A percentile compares a stretch with the other conserved stretches of the same genome.
Evolutionary conservation across 1,140 invertebrate species (phyloP).

Genomic region (Euura saliciscinereae): DNA sequence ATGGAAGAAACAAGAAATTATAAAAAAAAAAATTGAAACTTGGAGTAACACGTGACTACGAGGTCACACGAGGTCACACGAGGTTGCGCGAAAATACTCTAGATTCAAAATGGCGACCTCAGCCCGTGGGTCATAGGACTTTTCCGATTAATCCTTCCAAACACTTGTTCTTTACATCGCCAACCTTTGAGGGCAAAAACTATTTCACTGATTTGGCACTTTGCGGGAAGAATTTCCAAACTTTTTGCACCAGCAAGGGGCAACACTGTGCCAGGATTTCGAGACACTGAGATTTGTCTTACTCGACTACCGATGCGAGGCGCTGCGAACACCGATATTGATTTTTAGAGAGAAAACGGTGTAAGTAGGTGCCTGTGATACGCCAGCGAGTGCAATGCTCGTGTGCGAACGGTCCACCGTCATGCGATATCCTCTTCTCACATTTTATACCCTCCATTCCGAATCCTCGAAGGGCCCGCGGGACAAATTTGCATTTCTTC

Average conservation of each 20-base stretch:
- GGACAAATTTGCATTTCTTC: too few species aligned
- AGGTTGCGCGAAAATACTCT: conserved; percentile 22
- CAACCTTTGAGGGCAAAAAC: neutral
- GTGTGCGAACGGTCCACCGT: neutral
- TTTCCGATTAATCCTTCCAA: conserved; percentile 2
- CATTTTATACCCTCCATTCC: too few species aligned
- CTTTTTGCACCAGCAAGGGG: conserved; percentile 10
- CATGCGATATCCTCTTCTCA: too few species aligned
- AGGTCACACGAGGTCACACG: conserved; percentile 21
- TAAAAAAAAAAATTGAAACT: neutral
- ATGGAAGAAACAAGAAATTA: neutral
- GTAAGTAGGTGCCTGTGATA: conserved; percentile 39
- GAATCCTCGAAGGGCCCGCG: too few species aligned
- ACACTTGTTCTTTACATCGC: neutral
- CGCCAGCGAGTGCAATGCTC: conserved; percentile 23
- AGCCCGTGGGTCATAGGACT: neutral
- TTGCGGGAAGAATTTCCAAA: neutral
- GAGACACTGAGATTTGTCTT: conserved; percentile 55
- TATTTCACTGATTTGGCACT: conserved; percentile 8
- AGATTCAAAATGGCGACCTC: conserved; percentile 38
- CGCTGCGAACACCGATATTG: conserved; percentile 56
- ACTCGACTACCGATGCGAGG: conserved; percentile 42
- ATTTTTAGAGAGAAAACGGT: conserved; percentile 53
- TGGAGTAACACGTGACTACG: conserved; percentile 15
- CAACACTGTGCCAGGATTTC: conserved; percentile 42